These are phyloP conservation scores for Halichoeres trimaculatus DNA, from an alignment of 2,113 vertebrate genomes.

Conservation along the genomic window DNA sequence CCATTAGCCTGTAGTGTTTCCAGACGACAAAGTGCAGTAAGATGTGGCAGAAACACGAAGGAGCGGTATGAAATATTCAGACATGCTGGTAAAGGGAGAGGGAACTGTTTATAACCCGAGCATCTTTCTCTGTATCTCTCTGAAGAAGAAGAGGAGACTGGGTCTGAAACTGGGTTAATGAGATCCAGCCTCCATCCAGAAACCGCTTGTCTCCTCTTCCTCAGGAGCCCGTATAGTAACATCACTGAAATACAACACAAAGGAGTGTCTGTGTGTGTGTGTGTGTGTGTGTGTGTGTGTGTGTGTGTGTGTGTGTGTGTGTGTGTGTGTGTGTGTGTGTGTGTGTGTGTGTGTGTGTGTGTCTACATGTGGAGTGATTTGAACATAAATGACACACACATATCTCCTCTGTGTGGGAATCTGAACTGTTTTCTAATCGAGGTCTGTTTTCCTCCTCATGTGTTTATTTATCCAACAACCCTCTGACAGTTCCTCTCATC, in stretches of 20 bases:
- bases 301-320: neutral
- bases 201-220: constrained; percentile 44
- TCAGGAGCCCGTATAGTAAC: neutral
- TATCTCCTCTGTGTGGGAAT: neutral
- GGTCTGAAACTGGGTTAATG: constrained; percentile 69
- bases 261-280: neutral
- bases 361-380: constrained; percentile 2
- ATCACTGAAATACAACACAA: neutral
- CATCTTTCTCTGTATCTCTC: constrained; percentile 21
- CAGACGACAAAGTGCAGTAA: constrained; percentile 35
- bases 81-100: constrained; percentile 37
- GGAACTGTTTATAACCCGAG: constrained; percentile 33
- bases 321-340: neutral
- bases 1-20: constrained; percentile 15
- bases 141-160: constrained; percentile 33
- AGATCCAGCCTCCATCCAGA: constrained; percentile 42
- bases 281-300: too few relatives aligned
- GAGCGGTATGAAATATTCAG: constrained; percentile 73
- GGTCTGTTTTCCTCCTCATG: neutral
- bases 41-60: constrained; percentile 21
- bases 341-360: neutral
- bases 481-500: constrained; percentile 29
- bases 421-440: too few relatives aligned
- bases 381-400: neutral
- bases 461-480: constrained; percentile 41